Base-by-base conservation (phyloP, 2,113 vertebrate genomes). In the Eclectus roratus region DNA sequence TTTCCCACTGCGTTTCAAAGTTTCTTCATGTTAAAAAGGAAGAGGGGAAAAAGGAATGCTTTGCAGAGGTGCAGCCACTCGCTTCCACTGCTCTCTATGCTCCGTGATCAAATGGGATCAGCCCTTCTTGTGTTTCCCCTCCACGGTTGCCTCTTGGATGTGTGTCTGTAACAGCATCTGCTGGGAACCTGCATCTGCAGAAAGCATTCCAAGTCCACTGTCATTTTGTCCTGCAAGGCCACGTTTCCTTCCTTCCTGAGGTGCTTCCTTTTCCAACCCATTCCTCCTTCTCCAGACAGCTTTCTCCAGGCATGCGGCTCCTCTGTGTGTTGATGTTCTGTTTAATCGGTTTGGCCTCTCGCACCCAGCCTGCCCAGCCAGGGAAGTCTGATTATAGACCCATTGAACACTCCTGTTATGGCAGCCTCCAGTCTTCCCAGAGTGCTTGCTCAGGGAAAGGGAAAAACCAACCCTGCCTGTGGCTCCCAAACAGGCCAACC, bases 1-100 rank as follows among this genome's bases (percentile, higher is more conserved):
- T 96, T 94, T 96, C 96, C 96, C 97, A 4, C 81, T 56, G 97
- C 95, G 95, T 93, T 95, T 89, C 82, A 49, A 90, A 95, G 93
- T 90, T 95, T 82, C 86, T 85, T 89, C 14, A 21, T 23, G 91
- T 88, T 92, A 76, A 92, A 88, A 73, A 94, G 91, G 83, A 82
- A 89, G 29, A 20, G 3, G 19, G 21, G 7, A 2, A 19, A 21
- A 39, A 46, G 65, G 70, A 35, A 13, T 27, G 21, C 46, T 83
- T 80, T 80, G 88, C 25, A 12, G 80, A 91, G 80, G 66, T 70
- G 83, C 73, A 47, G 58, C 84, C 56, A 6, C 33, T 52, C 35
- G 47, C 33, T 87, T 70, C n/a, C 52, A 46, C 46, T 52, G 11
- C 85, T 64, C 80, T 29, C 39, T 64, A 10, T 1, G 87, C 64